These are phyloP conservation scores for Lepidurus arcticus DNA, from an alignment of 1,140 invertebrate genomes.

Conservation along the genomic window DNA sequence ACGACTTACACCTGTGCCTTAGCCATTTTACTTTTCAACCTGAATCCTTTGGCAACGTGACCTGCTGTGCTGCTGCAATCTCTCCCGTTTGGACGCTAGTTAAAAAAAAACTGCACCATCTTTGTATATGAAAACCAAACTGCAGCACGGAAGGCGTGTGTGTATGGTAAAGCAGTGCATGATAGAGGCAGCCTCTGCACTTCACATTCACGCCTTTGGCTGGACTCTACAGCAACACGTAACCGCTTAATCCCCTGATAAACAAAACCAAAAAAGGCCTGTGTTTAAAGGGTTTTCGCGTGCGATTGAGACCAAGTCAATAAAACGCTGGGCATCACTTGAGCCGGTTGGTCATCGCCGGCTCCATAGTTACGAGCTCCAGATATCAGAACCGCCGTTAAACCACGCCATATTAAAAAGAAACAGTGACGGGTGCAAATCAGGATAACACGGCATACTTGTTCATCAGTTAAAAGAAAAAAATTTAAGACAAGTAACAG, in stretches of 20 bases:
- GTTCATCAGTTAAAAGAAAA: too few relatives aligned
- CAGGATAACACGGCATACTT: background rate
- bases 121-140: background rate
- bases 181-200: background rate
- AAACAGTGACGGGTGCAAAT: constrained; percentile 3
- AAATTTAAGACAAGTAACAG: too few relatives aligned
- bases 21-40: background rate
- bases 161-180: background rate
- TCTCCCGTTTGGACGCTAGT: background rate
- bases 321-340: background rate
- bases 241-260: background rate
- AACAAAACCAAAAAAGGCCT: background rate
- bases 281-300: background rate
- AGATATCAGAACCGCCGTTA: constrained; percentile 15
- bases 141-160: background rate
- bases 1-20: constrained; percentile 3
- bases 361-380: background rate
- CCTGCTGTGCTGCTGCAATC: background rate
- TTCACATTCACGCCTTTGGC: background rate
- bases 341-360: background rate
- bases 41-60: background rate
- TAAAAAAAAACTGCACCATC: background rate
- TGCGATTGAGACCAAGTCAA: background rate
- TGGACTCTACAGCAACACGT: background rate
- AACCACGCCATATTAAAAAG: background rate